Evolutionary conservation across 35 echinoderm and acorn worm genomes (phyloP).

Genomic region (Apostichopus japonicus): DNA sequence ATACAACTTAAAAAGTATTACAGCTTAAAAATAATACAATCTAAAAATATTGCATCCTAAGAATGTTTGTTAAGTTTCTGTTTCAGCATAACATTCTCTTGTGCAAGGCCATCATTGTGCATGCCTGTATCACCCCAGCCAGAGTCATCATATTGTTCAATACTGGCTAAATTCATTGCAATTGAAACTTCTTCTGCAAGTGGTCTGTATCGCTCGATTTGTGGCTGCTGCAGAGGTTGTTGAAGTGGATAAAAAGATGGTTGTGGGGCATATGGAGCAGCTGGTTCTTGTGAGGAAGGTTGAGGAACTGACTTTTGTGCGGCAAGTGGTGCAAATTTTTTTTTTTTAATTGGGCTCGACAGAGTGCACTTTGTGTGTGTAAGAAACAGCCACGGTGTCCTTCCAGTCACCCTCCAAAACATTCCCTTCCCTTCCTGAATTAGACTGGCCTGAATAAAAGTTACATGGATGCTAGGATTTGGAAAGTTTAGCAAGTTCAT

Average conservation of each 20-base stretch:
- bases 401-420: background rate
- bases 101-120: background rate
- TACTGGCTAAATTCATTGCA: background rate
- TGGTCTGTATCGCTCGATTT: background rate
- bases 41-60: too few species aligned
- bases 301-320: background rate
- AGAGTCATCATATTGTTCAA: too few species aligned
- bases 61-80: too few species aligned
- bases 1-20: too few species aligned
- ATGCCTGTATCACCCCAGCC: too few species aligned
- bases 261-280: too few species aligned
- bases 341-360: background rate
- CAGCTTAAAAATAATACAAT: too few species aligned
- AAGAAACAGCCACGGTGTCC: background rate
- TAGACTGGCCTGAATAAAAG: background rate
- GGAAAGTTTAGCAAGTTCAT: background rate
- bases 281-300: too few species aligned
- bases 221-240: background rate
- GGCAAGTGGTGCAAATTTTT: background rate
- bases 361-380: constrained; percentile 33
- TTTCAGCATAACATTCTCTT: background rate
- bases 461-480: constrained; percentile 1
- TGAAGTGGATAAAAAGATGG: too few species aligned
- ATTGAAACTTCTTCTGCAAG: background rate
- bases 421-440: background rate